These are phyloP conservation scores for Eulimnadia texana DNA, from an alignment of 1,140 invertebrate species.

Conservation along the genomic window DNA sequence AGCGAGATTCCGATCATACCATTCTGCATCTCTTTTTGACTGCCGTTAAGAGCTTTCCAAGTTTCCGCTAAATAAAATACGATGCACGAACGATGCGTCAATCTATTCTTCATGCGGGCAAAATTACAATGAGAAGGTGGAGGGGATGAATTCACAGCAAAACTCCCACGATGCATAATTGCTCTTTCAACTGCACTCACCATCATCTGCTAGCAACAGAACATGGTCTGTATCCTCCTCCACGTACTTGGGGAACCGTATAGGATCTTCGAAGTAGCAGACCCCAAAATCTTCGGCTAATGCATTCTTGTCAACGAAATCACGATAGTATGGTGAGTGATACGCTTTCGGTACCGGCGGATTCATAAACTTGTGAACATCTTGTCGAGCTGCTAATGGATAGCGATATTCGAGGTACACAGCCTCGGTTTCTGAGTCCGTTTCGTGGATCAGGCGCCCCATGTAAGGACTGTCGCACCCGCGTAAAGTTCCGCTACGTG, in stretches of 20 bases:
- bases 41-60: too few species aligned
- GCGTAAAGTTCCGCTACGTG: not conserved
- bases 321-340: too few species aligned
- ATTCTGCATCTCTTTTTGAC: too few species aligned
- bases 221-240: not conserved
- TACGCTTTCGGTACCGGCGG: not conserved
- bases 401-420: conserved; percentile 70
- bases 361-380: conserved; percentile 27
- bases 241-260: not conserved
- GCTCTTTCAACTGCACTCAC: not conserved
- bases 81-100: not conserved
- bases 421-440: conserved; percentile 7
- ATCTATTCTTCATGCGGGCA: conserved; percentile 3
- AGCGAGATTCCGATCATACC: not conserved
- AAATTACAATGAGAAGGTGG: not conserved
- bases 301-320: too few species aligned
- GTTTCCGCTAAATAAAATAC: not conserved
- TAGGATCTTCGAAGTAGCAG: too few species aligned
- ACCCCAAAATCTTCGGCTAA: too few species aligned
- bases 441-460: not conserved
- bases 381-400: conserved; percentile 58
- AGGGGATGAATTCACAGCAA: not conserved
- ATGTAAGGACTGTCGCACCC: not conserved
- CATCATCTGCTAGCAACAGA: not conserved
- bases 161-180: conserved; percentile 5